Evolutionary conservation across 1,140 invertebrate genomes (phyloP), one percentile per base, ranked within the genome.

Genomic region (Drosophila suzukii): DNA sequence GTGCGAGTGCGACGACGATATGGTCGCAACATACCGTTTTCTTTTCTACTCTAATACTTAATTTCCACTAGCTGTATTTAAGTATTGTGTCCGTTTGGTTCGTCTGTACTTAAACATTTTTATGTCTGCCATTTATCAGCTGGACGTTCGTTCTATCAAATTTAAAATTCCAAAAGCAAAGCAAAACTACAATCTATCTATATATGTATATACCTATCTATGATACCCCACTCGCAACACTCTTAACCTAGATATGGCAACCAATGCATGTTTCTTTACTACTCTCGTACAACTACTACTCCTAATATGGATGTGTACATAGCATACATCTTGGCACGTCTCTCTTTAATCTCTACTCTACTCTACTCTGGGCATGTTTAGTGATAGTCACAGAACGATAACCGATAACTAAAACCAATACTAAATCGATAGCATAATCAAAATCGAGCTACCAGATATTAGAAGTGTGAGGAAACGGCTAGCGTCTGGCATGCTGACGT

Each of bases 71-170:
- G 63, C 75, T 79, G 81, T 89, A 89, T 71, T 88, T 88, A 89
- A 88, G 84, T 86, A 86, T 88, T 89, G 80, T 88, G 88, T 91
- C 82, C 83, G 83, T 82, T 78, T 86, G 90, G 90, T 91, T 91
- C 75, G 90, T 91, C 90, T 91, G 90, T 91, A 81, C 90, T 88
- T 91, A 90, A 91, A 91, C 90, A 91, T 91, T 91, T 91, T 91
- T 91, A 91, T 91, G 90, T 85, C 90, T 91, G 78, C 90, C 90
- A 91, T 71, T 84, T 83, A 66, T 78, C 67, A 77, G 62, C 82
- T 86, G 78, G 81, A 81, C 67, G 47, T 81, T 72, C 73, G 51
- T 81, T 72, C 65, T 58, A 70, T 88, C 17, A 56, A 83, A 86
- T 88, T 86, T 78, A 4, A 75, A 75, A 74, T 88, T 77, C 67